Conservation (phyloP, 2,797 vertebrate genomes). For the Echiichthys vipera region DNA sequence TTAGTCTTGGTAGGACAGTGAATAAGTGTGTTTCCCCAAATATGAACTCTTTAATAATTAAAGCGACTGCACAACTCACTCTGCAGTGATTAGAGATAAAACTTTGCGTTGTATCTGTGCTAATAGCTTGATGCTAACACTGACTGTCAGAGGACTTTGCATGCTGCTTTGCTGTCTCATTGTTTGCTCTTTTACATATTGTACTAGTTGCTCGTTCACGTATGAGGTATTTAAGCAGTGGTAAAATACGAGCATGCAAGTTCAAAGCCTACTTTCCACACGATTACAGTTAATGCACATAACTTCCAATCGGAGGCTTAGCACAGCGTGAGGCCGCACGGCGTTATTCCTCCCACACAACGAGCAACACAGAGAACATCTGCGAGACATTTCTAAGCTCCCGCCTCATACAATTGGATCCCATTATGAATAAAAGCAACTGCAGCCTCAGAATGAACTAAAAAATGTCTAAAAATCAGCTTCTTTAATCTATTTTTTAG, state of each 20-base stretch:
- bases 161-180: not conserved
- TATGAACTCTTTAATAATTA: not conserved
- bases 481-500: constrained; percentile 55
- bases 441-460: not conserved
- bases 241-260: not conserved
- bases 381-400: constrained; percentile 12
- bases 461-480: constrained; percentile 39
- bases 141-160: not conserved
- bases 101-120: not conserved
- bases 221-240: not conserved
- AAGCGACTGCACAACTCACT: not conserved
- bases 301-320: constrained; percentile 5
- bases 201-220: not conserved
- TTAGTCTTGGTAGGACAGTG: too few species aligned
- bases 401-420: constrained; percentile 22
- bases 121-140: not conserved
- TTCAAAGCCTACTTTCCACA: not conserved
- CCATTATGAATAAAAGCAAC: constrained; percentile 25
- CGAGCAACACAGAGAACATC: constrained; percentile 15
- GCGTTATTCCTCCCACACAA: not conserved
- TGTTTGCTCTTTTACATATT: not conserved
- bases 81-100: too few species aligned
- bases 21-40: too few species aligned
- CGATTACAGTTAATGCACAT: constrained; percentile 5
- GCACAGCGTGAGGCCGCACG: not conserved